Conservation (phyloP, 2,888 invertebrate genomes). For the Ceraclea dissimilis region DNA sequence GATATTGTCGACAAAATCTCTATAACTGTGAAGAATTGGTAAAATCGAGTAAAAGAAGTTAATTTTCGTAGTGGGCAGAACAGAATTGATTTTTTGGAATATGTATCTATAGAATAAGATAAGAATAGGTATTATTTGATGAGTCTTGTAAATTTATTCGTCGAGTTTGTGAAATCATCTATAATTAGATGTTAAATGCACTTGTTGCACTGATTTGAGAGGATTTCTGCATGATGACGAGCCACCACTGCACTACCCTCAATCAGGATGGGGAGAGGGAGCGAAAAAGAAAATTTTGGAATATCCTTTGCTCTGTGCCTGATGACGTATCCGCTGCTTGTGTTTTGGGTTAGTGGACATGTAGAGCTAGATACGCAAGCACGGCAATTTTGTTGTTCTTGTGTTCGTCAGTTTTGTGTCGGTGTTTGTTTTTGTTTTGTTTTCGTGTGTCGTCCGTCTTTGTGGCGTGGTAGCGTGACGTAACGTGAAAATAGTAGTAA, state of each 20-base stretch:
- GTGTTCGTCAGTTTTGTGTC: constrained; percentile 49
- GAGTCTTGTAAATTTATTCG: too few relatives aligned
- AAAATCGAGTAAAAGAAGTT: too few relatives aligned
- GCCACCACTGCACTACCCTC: constrained; percentile 21
- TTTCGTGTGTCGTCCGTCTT: constrained; percentile 15
- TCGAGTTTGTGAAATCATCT: too few relatives aligned
- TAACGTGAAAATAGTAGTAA: constrained; percentile 14
- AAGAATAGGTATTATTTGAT: too few relatives aligned
- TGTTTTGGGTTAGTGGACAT: constrained; percentile 52
- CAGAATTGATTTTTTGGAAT: too few relatives aligned
- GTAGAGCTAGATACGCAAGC: constrained; percentile 52
- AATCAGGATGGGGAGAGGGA: constrained; percentile 23
- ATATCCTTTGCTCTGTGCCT: constrained; percentile 17
- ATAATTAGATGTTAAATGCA: too few relatives aligned
- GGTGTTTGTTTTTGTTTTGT: constrained; percentile 38
- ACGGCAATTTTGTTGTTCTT: constrained; percentile 50
- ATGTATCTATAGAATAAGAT: too few relatives aligned
- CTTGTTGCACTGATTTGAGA: constrained; percentile 17
- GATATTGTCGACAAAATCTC: too few relatives aligned
- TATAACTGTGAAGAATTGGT: too few relatives aligned
- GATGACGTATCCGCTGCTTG: constrained; percentile 18
- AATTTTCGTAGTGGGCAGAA: too few relatives aligned
- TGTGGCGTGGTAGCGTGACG: constrained; percentile 14
- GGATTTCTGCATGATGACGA: not conserved
- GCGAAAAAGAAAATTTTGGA: constrained; percentile 26